These are phyloP conservation scores for Drosophila melanosoma DNA, from an alignment of 2,888 invertebrate genomes.

Conservation along the genomic window DNA sequence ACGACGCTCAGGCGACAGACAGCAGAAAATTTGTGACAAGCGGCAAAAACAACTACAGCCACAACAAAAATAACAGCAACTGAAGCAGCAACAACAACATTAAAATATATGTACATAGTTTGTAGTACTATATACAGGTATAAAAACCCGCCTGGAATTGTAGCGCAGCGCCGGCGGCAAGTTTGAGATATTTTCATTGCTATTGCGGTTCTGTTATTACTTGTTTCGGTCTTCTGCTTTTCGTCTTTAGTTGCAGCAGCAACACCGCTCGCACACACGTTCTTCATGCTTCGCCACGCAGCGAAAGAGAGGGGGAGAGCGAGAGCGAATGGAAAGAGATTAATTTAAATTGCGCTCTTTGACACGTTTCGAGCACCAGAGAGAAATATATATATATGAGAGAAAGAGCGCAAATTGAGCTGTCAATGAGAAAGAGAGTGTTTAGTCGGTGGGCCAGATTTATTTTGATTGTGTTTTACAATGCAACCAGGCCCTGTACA, in stretches of 20 bases:
- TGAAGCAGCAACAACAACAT: neutral
- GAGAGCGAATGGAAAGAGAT: slow-evolving; percentile 8
- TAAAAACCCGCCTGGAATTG: slow-evolving; percentile 42
- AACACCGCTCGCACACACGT: slow-evolving; percentile 23
- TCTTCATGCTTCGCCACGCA: slow-evolving; percentile 36
- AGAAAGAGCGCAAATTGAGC: slow-evolving; percentile 5
- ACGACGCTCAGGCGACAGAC: slow-evolving; percentile 19
- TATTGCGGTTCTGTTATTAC: slow-evolving; percentile 41
- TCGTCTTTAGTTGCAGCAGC: slow-evolving; percentile 28
- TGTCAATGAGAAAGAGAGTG: slow-evolving; percentile 6
- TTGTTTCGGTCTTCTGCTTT: slow-evolving; percentile 41
- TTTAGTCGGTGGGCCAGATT: slow-evolving; percentile 25
- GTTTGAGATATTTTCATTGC: slow-evolving; percentile 46
- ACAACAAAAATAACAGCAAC: slow-evolving; percentile 6
- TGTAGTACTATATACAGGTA: slow-evolving; percentile 17
- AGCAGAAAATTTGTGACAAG: slow-evolving; percentile 37
- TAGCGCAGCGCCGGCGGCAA: slow-evolving; percentile 34
- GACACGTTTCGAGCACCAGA: slow-evolving; percentile 15
- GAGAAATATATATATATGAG: slow-evolving; percentile 1
- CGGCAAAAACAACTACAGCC: slow-evolving; percentile 11
- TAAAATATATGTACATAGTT: neutral
- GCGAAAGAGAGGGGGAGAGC: neutral
- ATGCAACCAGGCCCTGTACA: slow-evolving; percentile 24
- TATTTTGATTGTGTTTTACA: slow-evolving; percentile 13
- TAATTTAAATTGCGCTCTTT: slow-evolving; percentile 23